phyloP scores from a whole-genome alignment of 2,113 vertebrate species.

The Corythaixoides concolor region DNA sequence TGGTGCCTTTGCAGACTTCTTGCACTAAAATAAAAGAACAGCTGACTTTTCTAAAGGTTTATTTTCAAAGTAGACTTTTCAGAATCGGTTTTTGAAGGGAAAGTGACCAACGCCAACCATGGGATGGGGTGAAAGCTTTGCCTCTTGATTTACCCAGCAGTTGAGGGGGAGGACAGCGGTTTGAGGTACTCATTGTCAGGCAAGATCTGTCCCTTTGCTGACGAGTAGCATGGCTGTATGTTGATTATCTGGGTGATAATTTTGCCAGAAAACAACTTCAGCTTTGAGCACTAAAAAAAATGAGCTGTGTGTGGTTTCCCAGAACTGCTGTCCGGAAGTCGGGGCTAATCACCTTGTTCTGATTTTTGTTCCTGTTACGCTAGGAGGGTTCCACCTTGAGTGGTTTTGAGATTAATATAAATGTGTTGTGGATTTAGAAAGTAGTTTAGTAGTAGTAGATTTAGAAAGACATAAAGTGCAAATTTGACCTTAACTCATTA shows the following conservation, averaged over 20 bases:
- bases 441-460: neutral
- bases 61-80: neutral
- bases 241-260: neutral
- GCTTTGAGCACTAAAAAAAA: neutral
- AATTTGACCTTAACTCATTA: neutral
- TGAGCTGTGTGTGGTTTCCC: neutral
- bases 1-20: neutral
- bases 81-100: slow-evolving; percentile 10
- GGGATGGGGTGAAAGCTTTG: neutral
- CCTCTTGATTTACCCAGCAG: neutral
- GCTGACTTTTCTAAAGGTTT: neutral
- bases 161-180: neutral
- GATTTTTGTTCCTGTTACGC: neutral
- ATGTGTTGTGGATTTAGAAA: neutral
- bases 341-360: neutral
- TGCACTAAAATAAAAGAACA: neutral
- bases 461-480: neutral
- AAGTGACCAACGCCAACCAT: neutral
- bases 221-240: accelerated
- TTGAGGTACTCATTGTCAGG: neutral
- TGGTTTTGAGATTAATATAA: neutral
- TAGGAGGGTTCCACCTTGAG: neutral
- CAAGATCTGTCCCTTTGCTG: neutral
- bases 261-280: neutral
- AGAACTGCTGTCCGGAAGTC: neutral